Percentiles rank a stretch among this genome's conserved stretches.
phyloP scores from a whole-genome alignment of 2,113 vertebrate species.

The Microtus richardsoni region DNA sequence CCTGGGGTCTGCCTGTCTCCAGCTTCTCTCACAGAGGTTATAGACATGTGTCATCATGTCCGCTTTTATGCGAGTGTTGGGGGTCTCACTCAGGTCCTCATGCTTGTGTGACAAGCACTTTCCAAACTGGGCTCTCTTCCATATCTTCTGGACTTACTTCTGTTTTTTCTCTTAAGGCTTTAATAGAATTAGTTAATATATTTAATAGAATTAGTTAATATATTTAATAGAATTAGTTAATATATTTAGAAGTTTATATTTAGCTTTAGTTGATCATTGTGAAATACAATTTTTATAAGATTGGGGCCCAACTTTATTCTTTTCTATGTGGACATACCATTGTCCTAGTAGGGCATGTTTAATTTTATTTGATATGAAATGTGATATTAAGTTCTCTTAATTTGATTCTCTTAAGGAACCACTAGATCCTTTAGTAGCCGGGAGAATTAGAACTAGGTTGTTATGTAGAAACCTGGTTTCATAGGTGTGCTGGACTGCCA shows the following conservation, averaged over 20 bases:
- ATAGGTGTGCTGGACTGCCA: neutral
- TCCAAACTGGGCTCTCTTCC: too few relatives aligned
- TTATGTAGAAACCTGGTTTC: neutral
- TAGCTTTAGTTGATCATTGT: neutral
- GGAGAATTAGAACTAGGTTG: neutral
- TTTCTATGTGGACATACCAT: neutral
- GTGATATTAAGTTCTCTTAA: neutral
- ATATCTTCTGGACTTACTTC: too few relatives aligned
- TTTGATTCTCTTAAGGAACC: neutral
- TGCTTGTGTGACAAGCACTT: neutral
- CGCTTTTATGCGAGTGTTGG: neutral
- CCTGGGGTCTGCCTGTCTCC: neutral
- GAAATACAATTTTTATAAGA: neutral
- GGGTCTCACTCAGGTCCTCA: neutral
- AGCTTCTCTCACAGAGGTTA: neutral
- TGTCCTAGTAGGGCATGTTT: neutral
- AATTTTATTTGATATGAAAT: neutral
- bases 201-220: too few relatives aligned
- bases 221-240: too few relatives aligned
- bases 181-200: too few relatives aligned
- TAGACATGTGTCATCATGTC: neutral
- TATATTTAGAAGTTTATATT: too few relatives aligned
- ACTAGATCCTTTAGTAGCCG: neutral
- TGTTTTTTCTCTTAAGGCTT: too few relatives aligned
- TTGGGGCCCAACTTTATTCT: neutral